These are phyloP conservation scores for Musca vetustissima DNA, from an alignment of 1,140 invertebrate species.

Conservation along the genomic window DNA sequence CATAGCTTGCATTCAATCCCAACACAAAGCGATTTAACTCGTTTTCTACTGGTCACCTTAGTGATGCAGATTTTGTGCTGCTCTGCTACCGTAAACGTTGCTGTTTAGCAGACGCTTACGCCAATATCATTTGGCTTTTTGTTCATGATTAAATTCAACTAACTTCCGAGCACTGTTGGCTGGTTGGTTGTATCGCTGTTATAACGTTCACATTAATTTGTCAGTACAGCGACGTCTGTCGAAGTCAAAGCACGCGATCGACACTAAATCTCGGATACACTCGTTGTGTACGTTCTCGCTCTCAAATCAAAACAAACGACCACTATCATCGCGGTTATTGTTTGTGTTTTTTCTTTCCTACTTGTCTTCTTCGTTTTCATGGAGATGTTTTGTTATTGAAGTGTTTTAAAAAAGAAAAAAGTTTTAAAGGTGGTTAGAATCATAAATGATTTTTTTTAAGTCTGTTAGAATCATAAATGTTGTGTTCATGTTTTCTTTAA, in stretches of 20 bases:
- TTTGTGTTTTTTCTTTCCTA: constrained; percentile 13
- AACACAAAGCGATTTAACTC: too few relatives aligned
- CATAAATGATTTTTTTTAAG: too few relatives aligned
- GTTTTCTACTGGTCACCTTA: constrained; percentile 20
- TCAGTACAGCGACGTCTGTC: constrained; percentile 48
- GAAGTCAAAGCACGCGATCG: constrained; percentile 42
- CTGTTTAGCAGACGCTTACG: too few relatives aligned
- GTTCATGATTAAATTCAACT: constrained; percentile 11
- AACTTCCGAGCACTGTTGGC: constrained; percentile 29
- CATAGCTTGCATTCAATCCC: too few relatives aligned
- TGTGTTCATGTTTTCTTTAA: too few relatives aligned
- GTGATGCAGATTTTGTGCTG: too few relatives aligned
- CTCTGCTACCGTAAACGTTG: too few relatives aligned
- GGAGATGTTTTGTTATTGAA: constrained; percentile 4
- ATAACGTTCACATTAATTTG: constrained; percentile 20
- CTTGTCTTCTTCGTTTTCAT: constrained; percentile 24
- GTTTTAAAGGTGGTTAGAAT: neutral
- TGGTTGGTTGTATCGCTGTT: constrained; percentile 11
- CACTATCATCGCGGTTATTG: constrained; percentile 13
- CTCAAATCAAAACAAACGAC: neutral
- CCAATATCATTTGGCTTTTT: constrained; percentile 10
- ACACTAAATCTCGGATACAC: neutral
- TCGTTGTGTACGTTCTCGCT: neutral
- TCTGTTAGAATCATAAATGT: too few relatives aligned
- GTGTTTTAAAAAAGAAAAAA: neutral